Evolutionary conservation across 2,888 invertebrate species (phyloP).

Genomic region (Parthenolecanium corni): DNA sequence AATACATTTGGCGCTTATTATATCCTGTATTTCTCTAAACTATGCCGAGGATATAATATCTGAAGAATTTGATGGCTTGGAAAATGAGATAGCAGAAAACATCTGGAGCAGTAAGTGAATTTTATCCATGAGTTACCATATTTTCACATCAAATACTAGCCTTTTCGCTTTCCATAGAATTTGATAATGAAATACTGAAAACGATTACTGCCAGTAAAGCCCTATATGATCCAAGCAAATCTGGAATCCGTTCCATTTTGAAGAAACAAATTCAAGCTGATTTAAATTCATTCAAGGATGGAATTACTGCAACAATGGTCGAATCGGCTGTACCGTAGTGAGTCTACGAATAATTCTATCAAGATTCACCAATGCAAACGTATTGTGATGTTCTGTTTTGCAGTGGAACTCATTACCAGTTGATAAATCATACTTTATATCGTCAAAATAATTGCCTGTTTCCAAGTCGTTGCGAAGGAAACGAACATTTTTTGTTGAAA

Average conservation of each 20-base stretch:
- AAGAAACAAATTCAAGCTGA: conserved; percentile 42
- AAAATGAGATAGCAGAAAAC: neutral
- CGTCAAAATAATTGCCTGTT: conserved; percentile 79
- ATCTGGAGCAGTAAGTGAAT: neutral
- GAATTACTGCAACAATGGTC: conserved; percentile 57
- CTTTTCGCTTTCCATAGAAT: neutral
- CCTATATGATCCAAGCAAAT: neutral
- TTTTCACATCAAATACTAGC: too few relatives aligned
- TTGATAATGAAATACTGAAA: conserved; percentile 1
- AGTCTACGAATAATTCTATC: conserved; percentile 15
- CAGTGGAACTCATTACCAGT: conserved; percentile 51
- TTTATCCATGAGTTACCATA: too few relatives aligned
- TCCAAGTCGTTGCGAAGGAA: conserved; percentile 78
- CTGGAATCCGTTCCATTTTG: neutral
- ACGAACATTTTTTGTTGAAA: conserved; percentile 73
- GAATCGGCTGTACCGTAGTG: conserved; percentile 45
- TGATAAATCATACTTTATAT: conserved; percentile 67
- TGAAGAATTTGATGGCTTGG: neutral
- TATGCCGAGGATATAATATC: neutral
- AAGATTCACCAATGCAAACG: neutral
- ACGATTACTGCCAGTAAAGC: neutral
- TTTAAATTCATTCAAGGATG: conserved; percentile 54
- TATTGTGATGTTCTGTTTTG: conserved; percentile 27
- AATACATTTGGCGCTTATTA: neutral
- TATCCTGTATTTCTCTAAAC: neutral